Percentiles rank a stretch among this genome's conserved stretches.
Conservation (phyloP, 2,888 invertebrate species). For the Lithophane leautieri region DNA sequence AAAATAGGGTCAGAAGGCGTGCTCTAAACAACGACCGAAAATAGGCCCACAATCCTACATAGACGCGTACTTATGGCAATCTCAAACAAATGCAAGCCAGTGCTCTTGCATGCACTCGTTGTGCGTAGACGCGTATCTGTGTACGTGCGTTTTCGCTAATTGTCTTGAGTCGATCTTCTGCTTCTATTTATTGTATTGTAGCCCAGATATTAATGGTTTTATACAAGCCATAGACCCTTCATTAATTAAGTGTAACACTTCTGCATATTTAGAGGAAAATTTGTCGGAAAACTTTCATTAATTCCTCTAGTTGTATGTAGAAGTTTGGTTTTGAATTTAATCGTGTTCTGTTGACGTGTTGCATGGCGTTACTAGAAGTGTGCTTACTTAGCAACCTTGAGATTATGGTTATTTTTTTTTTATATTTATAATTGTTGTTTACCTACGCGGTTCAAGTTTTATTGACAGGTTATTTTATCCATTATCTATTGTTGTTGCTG, state of each 20-base stretch:
- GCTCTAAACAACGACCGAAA: background rate
- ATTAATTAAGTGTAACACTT: constrained; percentile 68
- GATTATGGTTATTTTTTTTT: background rate
- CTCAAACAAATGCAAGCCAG: background rate
- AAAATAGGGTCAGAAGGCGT: background rate
- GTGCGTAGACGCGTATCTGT: background rate
- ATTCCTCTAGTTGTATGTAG: constrained; percentile 25
- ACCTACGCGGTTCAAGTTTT: background rate
- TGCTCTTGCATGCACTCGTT: background rate
- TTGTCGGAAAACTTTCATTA: constrained; percentile 49
- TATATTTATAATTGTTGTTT: background rate
- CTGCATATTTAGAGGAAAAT: constrained; percentile 57
- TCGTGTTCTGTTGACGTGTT: background rate
- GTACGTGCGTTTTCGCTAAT: background rate
- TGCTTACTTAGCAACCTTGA: background rate
- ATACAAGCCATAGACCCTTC: constrained; percentile 52
- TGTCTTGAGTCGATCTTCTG: constrained; percentile 11
- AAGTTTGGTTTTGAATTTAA: constrained; percentile 34
- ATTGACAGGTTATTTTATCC: too few species aligned
- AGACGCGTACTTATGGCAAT: too few species aligned
- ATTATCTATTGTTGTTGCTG: too few species aligned
- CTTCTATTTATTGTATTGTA: background rate
- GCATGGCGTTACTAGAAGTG: background rate
- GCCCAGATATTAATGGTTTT: constrained; percentile 78
- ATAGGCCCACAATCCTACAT: background rate